A percentile compares a stretch with the other conserved stretches of the same genome.
Conservation (phyloP, 2,888 invertebrate species). For the Rapana venosa region DNA sequence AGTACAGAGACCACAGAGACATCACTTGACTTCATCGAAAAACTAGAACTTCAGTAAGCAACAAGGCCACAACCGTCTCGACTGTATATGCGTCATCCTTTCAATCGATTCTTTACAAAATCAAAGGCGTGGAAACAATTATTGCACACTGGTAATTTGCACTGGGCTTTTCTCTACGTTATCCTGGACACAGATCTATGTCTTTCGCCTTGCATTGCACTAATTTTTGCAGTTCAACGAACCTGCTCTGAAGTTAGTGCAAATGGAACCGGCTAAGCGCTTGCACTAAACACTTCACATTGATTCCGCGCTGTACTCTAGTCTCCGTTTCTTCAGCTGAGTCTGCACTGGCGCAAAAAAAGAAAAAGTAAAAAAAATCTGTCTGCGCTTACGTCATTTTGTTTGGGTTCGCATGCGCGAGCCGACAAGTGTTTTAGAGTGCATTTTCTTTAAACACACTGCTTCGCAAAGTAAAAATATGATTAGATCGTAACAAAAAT, state of each 20-base stretch:
- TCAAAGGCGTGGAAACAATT: background rate
- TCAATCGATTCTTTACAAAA: background rate
- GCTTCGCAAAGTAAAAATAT: background rate
- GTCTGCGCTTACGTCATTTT: slow-evolving; percentile 46
- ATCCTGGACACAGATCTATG: background rate
- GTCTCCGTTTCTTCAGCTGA: slow-evolving; percentile 20
- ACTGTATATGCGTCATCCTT: background rate
- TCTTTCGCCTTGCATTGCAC: slow-evolving; percentile 11
- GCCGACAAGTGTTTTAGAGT: slow-evolving; percentile 8
- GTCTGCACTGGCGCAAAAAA: slow-evolving; percentile 38
- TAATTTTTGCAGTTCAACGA: slow-evolving; percentile 5
- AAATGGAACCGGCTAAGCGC: slow-evolving; percentile 24
- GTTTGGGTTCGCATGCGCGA: slow-evolving; percentile 46
- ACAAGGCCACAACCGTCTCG: background rate
- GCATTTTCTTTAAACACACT: background rate
- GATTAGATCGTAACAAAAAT: background rate
- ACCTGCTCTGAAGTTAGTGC: slow-evolving; percentile 22
- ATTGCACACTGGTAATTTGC: background rate
- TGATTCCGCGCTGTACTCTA: slow-evolving; percentile 10
- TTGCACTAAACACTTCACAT: background rate
- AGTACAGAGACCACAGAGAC: background rate
- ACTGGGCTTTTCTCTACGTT: background rate
- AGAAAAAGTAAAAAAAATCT: slow-evolving; percentile 32
- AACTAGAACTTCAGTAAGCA: background rate
- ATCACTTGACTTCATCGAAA: background rate